Percentiles rank a stretch among this genome's conserved stretches.
phyloP scores from a whole-genome alignment of 1,140 invertebrate genomes.

The Ditylenchus dipsaci region DNA sequence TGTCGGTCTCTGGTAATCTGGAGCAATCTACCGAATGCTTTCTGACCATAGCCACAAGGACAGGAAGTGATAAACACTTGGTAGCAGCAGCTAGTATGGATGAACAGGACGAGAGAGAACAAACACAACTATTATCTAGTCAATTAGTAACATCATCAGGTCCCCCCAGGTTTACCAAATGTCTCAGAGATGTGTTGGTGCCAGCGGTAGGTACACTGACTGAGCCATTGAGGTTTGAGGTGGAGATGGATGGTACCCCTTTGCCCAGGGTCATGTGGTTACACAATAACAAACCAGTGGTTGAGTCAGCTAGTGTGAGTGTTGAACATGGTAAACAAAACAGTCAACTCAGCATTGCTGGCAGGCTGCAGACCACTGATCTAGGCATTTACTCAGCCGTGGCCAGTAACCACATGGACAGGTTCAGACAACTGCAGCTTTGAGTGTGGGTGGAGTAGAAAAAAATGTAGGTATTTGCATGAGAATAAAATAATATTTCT shows the following conservation, averaged over 20 bases:
- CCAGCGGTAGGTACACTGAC: constrained; percentile 18
- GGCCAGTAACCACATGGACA: constrained; percentile 46
- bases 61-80: constrained; percentile 40
- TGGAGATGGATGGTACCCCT: constrained; percentile 42
- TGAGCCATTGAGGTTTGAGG: constrained; percentile 32
- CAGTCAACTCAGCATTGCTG: constrained; percentile 19
- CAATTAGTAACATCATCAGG: constrained; percentile 14
- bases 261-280: constrained; percentile 43
- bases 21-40: constrained; percentile 27
- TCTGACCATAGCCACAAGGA: constrained; percentile 37
- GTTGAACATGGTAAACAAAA: neutral
- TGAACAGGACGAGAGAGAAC: constrained; percentile 13
- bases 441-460: constrained; percentile 38
- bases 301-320: neutral
- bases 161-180: constrained; percentile 45
- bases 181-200: constrained; percentile 46
- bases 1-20: too few species aligned
- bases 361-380: constrained; percentile 20
- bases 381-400: constrained; percentile 44
- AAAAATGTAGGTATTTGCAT: neutral
- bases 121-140: too few species aligned
- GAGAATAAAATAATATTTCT: too few species aligned
- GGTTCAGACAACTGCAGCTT: constrained; percentile 38
- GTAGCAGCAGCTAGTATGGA: constrained; percentile 31
- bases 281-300: constrained; percentile 36